Percentiles rank a stretch among this genome's conserved stretches.
Evolutionary conservation across 2,888 invertebrate genomes (phyloP).

Genomic region (Drosophila rubida): DNA sequence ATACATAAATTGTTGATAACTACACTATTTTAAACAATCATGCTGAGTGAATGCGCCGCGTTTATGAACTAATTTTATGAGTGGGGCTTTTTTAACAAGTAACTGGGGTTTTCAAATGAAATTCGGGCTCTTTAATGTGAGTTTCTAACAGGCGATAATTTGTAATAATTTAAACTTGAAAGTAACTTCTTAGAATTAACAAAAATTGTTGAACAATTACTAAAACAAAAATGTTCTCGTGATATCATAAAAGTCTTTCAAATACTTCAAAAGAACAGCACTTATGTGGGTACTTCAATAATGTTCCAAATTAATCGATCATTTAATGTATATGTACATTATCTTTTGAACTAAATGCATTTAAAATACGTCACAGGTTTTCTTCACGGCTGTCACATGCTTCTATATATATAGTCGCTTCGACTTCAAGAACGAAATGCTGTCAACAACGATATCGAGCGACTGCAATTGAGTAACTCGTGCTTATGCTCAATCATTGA

Average conservation of each 20-base stretch:
- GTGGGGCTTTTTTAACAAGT: too few species aligned
- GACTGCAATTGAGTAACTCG: constrained; percentile 60
- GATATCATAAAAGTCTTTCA: too few species aligned
- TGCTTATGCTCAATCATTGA: constrained; percentile 74
- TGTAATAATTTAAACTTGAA: too few species aligned
- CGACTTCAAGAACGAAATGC: constrained; percentile 8
- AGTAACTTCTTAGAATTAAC: too few species aligned
- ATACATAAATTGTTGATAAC: too few species aligned
- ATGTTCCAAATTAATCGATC: constrained; percentile 33
- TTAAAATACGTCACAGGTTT: constrained; percentile 26
- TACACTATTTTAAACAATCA: not conserved
- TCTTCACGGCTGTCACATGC: constrained; percentile 31
- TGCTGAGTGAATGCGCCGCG: not conserved
- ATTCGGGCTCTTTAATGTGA: not conserved
- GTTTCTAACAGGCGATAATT: too few species aligned
- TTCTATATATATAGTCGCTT: not conserved
- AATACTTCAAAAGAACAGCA: not conserved
- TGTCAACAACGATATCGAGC: constrained; percentile 8
- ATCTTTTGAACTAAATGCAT: constrained; percentile 4
- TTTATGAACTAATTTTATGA: not conserved
- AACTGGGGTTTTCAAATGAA: not conserved
- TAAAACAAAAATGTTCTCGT: not conserved
- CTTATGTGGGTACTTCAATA: not conserved
- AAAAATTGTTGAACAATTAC: too few species aligned
- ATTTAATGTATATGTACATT: not conserved